phyloP scores from a whole-genome alignment of 2,113 vertebrate species.

The Petromus typicus region DNA sequence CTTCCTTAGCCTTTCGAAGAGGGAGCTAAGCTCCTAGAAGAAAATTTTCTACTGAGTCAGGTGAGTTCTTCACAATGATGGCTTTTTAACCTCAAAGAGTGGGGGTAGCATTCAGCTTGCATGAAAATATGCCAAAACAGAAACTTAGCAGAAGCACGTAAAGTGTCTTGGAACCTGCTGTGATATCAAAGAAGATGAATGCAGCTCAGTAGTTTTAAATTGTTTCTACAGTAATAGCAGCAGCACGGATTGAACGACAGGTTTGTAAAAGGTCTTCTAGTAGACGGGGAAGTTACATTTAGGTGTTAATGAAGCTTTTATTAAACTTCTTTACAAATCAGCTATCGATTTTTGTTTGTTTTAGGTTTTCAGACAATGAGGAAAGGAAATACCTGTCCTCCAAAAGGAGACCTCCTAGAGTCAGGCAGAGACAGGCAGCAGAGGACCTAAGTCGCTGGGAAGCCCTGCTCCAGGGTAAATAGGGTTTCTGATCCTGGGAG shows the following conservation, averaged over 20 bases:
- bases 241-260: background rate
- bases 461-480: background rate
- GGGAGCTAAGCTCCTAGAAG: background rate
- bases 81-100: background rate
- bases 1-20: background rate
- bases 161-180: background rate
- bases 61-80: background rate
- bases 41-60: background rate
- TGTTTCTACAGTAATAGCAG: background rate
- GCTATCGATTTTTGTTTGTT: background rate
- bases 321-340: background rate
- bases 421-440: fast-evolving
- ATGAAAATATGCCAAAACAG: background rate
- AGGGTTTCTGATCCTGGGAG: background rate
- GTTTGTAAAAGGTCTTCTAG: background rate
- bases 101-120: background rate
- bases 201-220: background rate
- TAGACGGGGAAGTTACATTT: background rate
- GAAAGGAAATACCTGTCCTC: background rate
- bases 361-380: background rate
- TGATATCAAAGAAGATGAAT: background rate
- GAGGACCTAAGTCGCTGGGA: background rate
- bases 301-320: background rate
- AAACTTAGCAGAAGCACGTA: background rate
- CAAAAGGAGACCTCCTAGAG: too few species aligned